Base-by-base conservation (phyloP, 2,888 invertebrate genomes). In the Temnothorax unifasciatus region DNA sequence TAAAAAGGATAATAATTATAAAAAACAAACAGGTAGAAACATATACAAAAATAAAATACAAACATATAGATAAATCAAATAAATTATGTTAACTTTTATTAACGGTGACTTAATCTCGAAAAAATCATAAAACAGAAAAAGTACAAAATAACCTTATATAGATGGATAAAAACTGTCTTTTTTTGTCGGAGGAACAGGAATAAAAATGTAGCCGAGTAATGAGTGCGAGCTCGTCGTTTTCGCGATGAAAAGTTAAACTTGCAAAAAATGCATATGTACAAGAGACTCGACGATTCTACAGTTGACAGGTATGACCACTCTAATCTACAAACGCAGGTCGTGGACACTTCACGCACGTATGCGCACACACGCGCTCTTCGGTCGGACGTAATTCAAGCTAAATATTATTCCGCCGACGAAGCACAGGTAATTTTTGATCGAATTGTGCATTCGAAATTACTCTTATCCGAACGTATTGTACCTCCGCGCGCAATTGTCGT, bases 371-470 rank as follows among this genome's bases (percentile, higher is more conserved):
- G 54, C 50, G 25, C n/a, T 76, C 38, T 54, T n/a, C 44, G 64
- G 34, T 47, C 34, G 63, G 41, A 47, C 79, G 88, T 86, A 88
- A 89, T 88, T 89, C 84, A 90, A 88, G 81, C 83, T 86, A 89
- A 89, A 89, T 88, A 88, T 89, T 90, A 90, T 90, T 84, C 84
- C 84, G 71, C 68, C 77, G 84, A 85, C 85, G 89, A 73, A 85
- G 77, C 85, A 71, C 82, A 66, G 89, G 84, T 88, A 90, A 89
- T 90, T 90, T 89, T 89, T 89, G 86, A 89, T 90, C 86, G 90
- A 89, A 90, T 88, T 86, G 86, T 75, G 83, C 86, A 77, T 82
- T 75, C 85, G 79, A 79, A 86, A 88, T 90, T 90, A 88, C 88
- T 89, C 87, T 76, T 85, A 81, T 57, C 77, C 81, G 88, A 83